These are phyloP conservation scores for Drosophila sechellia DNA, from an alignment of 1,140 invertebrate species.

Conservation along the genomic window DNA sequence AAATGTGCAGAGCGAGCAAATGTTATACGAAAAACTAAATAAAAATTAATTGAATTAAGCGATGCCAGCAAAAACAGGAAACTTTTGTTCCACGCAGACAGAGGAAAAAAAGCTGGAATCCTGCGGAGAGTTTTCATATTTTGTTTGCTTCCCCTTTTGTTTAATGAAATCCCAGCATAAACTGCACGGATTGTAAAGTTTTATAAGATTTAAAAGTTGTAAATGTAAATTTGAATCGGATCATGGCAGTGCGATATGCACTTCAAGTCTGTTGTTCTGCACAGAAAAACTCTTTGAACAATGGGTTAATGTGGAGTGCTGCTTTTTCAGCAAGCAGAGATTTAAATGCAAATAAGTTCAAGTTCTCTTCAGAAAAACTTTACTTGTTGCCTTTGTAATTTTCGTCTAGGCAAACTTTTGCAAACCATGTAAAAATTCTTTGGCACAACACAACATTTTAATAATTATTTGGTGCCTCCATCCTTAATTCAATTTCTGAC, in stretches of 20 bases:
- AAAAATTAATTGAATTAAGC: slow-evolving; percentile 82
- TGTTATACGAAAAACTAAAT: slow-evolving; percentile 81
- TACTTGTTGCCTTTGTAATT: slow-evolving; percentile 25
- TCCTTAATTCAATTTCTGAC: slow-evolving; percentile 43
- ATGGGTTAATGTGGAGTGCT: slow-evolving; percentile 32
- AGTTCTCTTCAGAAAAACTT: slow-evolving; percentile 21
- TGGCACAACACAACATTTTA: slow-evolving; percentile 16
- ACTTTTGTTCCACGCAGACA: slow-evolving; percentile 67
- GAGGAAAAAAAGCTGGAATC: slow-evolving; percentile 32
- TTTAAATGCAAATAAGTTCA: slow-evolving; percentile 47
- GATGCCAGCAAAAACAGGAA: slow-evolving; percentile 49
- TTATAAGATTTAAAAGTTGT: slow-evolving; percentile 66
- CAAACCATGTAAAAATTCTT: slow-evolving; percentile 5
- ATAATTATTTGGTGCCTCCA: slow-evolving; percentile 17
- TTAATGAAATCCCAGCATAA: slow-evolving; percentile 62
- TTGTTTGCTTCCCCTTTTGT: slow-evolving; percentile 48
- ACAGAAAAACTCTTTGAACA: slow-evolving; percentile 16
- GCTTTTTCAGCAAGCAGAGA: slow-evolving; percentile 11
- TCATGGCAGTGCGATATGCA: slow-evolving; percentile 40
- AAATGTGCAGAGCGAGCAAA: slow-evolving; percentile 77
- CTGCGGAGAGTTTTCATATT: slow-evolving; percentile 49
- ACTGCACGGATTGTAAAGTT: slow-evolving; percentile 64
- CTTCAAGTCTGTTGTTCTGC: slow-evolving; percentile 27
- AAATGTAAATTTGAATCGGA: slow-evolving; percentile 58
- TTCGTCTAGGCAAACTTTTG: slow-evolving; percentile 14